Evolutionary conservation across 2,113 vertebrate species (phyloP).

Genomic region (Loxodonta africana): DNA sequence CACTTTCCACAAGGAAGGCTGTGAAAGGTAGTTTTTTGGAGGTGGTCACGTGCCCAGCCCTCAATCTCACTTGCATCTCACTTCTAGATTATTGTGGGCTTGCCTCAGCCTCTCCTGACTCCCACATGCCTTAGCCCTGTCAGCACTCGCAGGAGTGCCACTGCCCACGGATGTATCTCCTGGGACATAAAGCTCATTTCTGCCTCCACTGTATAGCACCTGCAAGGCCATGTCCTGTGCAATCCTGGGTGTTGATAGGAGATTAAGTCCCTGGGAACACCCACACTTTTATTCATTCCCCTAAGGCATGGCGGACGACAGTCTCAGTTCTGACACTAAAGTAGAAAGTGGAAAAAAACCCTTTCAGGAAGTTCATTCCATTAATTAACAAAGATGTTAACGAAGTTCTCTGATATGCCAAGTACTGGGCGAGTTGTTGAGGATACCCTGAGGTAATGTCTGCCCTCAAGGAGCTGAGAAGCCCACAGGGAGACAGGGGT

Average conservation of each 20-base stretch:
- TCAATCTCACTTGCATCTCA: not conserved
- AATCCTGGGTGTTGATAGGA: not conserved
- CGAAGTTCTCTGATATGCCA: not conserved
- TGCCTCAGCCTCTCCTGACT: not conserved
- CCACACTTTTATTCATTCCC: not conserved
- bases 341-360: not conserved
- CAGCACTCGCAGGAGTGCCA: not conserved
- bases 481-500: not conserved
- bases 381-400: not conserved
- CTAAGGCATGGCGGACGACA: not conserved
- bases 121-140: rapidly evolving
- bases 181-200: not conserved
- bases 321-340: not conserved
- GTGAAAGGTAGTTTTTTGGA: not conserved
- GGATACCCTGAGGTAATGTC: not conserved
- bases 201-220: not conserved
- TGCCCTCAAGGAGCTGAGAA: not conserved
- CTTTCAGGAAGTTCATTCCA: not conserved
- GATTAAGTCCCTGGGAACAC: not conserved
- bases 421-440: not conserved
- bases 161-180: not conserved
- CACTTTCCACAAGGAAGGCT: not conserved
- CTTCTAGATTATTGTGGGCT: not conserved
- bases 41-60: not conserved
- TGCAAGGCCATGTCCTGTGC: rapidly evolving